phyloP scores from a whole-genome alignment of 1,140 invertebrate genomes.

The Lasioglossum albipes region DNA sequence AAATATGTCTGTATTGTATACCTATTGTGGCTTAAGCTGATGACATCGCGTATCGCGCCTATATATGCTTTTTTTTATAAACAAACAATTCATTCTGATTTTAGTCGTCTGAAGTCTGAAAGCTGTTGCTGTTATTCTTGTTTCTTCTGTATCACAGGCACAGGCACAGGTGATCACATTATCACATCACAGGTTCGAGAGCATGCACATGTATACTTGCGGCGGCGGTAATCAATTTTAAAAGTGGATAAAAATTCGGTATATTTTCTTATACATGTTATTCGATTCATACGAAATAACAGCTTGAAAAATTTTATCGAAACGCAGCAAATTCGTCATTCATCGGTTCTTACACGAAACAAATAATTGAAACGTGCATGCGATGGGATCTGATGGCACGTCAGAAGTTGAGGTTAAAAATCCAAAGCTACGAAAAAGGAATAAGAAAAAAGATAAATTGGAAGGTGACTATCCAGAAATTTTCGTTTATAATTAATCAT shows the following conservation, averaged over 20 bases:
- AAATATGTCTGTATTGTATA: too few species aligned
- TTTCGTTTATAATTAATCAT: neutral
- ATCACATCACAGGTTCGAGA: neutral
- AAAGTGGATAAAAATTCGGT: neutral
- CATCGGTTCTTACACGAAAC: neutral
- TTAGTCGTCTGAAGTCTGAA: neutral
- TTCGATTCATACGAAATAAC: neutral
- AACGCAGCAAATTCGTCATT: neutral
- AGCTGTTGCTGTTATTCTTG: constrained; percentile 8
- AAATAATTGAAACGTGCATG: neutral
- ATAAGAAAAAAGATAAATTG: constrained; percentile 17
- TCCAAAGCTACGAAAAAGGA: constrained; percentile 31
- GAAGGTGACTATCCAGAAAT: constrained; percentile 12
- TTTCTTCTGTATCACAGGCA: neutral
- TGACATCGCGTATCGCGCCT: neutral
- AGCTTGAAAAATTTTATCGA: neutral
- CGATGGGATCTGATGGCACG: constrained; percentile 29
- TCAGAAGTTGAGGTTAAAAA: constrained; percentile 44
- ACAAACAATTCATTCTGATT: neutral
- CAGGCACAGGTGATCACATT: too few species aligned
- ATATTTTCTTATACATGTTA: constrained; percentile 6
- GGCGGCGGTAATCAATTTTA: neutral
- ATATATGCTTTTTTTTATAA: neutral
- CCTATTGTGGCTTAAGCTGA: neutral
- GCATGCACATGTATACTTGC: neutral